Percentiles rank a stretch among this genome's conserved stretches.
Evolutionary conservation across 2,113 vertebrate species (phyloP).

Genomic region (Procapra przewalskii): DNA sequence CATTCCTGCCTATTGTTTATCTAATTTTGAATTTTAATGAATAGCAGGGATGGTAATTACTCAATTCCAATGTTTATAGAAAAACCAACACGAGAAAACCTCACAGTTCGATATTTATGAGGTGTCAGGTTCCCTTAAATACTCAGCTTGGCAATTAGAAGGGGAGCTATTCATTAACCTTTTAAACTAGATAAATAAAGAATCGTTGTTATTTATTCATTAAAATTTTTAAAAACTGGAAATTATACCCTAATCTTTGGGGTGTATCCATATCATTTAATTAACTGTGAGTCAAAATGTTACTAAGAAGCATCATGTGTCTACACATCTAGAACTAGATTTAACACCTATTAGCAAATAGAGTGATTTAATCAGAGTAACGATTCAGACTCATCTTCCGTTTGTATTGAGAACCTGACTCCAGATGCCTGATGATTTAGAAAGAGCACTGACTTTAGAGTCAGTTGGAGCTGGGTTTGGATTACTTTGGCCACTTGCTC

Average conservation of each 20-base stretch:
- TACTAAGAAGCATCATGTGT: not conserved
- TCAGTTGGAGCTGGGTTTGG: not conserved
- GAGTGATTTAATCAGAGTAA: not conserved
- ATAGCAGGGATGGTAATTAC: constrained; percentile 81
- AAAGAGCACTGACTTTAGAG: not conserved
- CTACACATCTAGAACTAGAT: not conserved
- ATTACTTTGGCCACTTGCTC: not conserved
- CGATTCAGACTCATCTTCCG: not conserved
- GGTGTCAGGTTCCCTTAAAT: constrained; percentile 83
- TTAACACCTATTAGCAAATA: not conserved
- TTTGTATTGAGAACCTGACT: not conserved
- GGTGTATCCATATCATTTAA: constrained; percentile 32
- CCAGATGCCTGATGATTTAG: not conserved
- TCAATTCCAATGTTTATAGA: constrained; percentile 84
- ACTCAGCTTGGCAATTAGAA: constrained; percentile 82
- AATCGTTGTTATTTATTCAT: constrained; percentile 71
- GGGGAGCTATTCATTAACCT: constrained; percentile 81
- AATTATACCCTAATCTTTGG: constrained; percentile 59
- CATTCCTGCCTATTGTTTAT: constrained; percentile 77
- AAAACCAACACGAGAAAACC: constrained; percentile 79
- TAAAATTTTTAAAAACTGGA: constrained; percentile 53
- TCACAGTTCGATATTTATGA: constrained; percentile 82
- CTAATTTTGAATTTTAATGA: constrained; percentile 84
- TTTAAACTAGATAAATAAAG: constrained; percentile 72
- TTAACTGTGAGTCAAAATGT: constrained; percentile 34